phyloP scores from a whole-genome alignment of 2,113 vertebrate species.

The Salminus brasiliensis region DNA sequence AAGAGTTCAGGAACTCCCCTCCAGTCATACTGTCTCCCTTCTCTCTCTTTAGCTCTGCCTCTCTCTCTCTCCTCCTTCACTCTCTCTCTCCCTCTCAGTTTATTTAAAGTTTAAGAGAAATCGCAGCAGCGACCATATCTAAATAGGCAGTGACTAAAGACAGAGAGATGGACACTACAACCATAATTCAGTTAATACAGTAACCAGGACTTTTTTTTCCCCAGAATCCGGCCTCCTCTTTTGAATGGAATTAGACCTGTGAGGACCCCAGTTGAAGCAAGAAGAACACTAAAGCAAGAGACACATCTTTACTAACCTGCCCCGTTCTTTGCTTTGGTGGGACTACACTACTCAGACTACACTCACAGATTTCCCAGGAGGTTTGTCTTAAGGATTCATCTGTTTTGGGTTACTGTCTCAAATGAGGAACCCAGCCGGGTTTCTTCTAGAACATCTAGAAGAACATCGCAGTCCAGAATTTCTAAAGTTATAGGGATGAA shows the following conservation, averaged over 20 bases:
- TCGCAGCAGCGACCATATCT: background rate
- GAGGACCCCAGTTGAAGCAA: background rate
- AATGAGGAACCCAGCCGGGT: background rate
- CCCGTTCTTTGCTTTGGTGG: background rate
- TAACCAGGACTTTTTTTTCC: background rate
- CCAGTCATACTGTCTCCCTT: background rate
- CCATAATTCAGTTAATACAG: background rate
- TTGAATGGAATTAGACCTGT: background rate
- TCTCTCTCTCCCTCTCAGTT: constrained; percentile 5
- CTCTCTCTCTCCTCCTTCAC: background rate
- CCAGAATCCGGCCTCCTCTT: background rate
- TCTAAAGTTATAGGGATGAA: background rate
- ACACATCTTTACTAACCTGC: background rate
- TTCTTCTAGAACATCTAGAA: background rate
- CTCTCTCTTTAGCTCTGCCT: background rate
- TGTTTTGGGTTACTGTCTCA: background rate
- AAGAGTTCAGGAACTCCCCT: background rate
- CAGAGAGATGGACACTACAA: background rate
- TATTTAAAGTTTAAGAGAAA: constrained; percentile 1
- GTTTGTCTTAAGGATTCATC: background rate
- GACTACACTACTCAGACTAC: too few species aligned
- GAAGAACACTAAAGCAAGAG: constrained; percentile 1
- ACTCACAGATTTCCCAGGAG: background rate
- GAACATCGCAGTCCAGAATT: background rate
- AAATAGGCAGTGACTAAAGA: background rate